phyloP scores from a whole-genome alignment of 2,888 invertebrate species.

The Bombylius major region DNA sequence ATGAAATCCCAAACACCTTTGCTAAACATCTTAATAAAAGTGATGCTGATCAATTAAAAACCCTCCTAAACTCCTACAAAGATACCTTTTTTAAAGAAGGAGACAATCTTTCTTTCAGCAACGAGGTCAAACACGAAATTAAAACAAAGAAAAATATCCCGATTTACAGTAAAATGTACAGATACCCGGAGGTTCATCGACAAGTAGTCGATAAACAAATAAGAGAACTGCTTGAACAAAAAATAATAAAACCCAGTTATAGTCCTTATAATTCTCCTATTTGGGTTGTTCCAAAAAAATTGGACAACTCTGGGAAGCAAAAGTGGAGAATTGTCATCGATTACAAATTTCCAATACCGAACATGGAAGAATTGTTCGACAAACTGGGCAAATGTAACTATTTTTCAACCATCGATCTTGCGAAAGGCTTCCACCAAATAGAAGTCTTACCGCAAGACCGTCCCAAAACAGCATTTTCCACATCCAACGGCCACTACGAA shows the following conservation, averaged over 20 bases:
- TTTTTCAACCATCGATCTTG: slow-evolving; percentile 18
- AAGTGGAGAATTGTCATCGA: slow-evolving; percentile 13
- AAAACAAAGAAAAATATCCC: slow-evolving; percentile 2
- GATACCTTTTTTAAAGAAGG: slow-evolving; percentile 4
- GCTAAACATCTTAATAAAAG: not conserved
- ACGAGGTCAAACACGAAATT: slow-evolving; percentile 3
- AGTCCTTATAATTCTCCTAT: slow-evolving; percentile 3
- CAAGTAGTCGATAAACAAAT: not conserved
- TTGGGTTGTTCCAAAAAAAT: not conserved
- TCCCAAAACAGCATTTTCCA: slow-evolving; percentile 23
- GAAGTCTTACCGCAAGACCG: slow-evolving; percentile 15
- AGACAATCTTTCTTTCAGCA: not conserved
- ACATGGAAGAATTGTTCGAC: slow-evolving; percentile 4
- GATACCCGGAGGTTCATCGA: slow-evolving; percentile 1
- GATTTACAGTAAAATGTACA: slow-evolving; percentile 5
- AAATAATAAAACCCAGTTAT: slow-evolving; percentile 17
- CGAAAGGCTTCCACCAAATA: slow-evolving; percentile 21
- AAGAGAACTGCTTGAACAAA: slow-evolving; percentile 3
- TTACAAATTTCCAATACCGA: slow-evolving; percentile 6
- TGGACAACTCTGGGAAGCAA: slow-evolving; percentile 1
- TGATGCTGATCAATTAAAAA: not conserved
- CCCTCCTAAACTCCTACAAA: not conserved
- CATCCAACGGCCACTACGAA: slow-evolving; percentile 22
- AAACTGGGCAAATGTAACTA: slow-evolving; percentile 16
- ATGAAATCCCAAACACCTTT: not conserved